Percentiles rank a stretch among this genome's conserved stretches.
phyloP scores from a whole-genome alignment of 2,797 vertebrate genomes.

The Xenentodon cancila region DNA sequence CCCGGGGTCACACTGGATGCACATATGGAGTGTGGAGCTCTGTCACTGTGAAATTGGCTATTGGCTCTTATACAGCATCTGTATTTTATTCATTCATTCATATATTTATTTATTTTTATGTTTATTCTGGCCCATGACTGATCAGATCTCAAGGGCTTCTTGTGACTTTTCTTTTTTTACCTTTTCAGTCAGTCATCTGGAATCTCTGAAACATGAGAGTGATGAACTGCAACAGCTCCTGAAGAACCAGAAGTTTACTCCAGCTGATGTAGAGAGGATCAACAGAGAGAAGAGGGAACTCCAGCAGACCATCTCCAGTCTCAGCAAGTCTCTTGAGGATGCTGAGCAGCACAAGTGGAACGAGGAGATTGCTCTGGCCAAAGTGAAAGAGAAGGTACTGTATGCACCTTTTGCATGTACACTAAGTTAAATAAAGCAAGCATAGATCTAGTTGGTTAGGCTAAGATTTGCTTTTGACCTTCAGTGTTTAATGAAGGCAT shows the following conservation, averaged over 20 bases:
- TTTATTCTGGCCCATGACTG: not conserved
- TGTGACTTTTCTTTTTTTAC: too few relatives aligned
- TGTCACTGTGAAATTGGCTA: too few relatives aligned
- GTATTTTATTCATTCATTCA: too few relatives aligned
- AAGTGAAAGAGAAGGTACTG: constrained; percentile 87
- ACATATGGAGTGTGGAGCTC: too few relatives aligned
- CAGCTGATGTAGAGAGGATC: constrained; percentile 93
- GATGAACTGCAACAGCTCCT: constrained; percentile 84
- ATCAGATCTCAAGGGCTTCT: not conserved
- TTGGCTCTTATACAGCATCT: too few relatives aligned
- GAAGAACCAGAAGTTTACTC: constrained; percentile 93
- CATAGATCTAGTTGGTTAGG: too few relatives aligned
- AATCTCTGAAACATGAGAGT: constrained; percentile 88
- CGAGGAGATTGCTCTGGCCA: constrained; percentile 90
- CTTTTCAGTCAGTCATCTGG: constrained; percentile 84
- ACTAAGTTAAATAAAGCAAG: too few relatives aligned
- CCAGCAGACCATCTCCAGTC: constrained; percentile 87
- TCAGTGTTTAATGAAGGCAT: not conserved
- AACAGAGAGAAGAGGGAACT: constrained; percentile 92
- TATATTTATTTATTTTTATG: too few relatives aligned
- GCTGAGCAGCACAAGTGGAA: constrained; percentile 92
- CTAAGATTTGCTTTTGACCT: too few relatives aligned
- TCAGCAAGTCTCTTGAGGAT: constrained; percentile 87
- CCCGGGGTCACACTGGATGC: too few relatives aligned
- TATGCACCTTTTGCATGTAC: constrained; percentile 17